phyloP scores from a whole-genome alignment of 2,797 vertebrate species.

The Anolis apletophallus region DNA sequence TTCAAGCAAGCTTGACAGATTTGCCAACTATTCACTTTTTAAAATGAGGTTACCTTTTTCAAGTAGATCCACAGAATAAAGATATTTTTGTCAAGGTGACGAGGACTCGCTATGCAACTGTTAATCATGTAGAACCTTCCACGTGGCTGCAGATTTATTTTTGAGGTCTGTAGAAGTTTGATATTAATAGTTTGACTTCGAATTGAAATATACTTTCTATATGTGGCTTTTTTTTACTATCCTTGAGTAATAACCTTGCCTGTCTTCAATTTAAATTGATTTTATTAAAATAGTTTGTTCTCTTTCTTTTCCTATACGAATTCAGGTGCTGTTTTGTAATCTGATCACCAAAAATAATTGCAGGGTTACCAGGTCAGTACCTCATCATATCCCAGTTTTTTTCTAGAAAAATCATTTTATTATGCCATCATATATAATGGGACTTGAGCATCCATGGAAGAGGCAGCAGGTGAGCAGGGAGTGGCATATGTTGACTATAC shows the following conservation, averaged over 20 bases:
- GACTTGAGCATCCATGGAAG: no score
- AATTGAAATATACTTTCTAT: neutral
- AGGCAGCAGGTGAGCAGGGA: no score
- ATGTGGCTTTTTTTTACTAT: neutral
- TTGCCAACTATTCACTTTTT: neutral
- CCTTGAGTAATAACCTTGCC: neutral
- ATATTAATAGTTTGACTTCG: neutral
- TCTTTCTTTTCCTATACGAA: no score
- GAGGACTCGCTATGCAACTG: neutral
- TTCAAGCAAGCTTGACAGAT: neutral
- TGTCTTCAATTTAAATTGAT: neutral
- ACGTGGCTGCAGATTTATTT: neutral
- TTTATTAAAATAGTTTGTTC: neutral
- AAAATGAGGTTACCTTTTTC: accelerated
- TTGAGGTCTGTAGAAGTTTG: accelerated
- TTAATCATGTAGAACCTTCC: neutral
- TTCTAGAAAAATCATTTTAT: no score
- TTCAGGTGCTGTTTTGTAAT: neutral
- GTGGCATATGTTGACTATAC: no score
- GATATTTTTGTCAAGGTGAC: accelerated
- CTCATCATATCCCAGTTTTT: no score
- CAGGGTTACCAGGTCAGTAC: no score
- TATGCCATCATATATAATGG: no score
- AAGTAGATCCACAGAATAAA: neutral
- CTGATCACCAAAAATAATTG: no score